Evolutionary conservation across 37 sponge, comb jelly and placozoan genomes (phyloP).

Genomic region (Axinella damicornis): DNA sequence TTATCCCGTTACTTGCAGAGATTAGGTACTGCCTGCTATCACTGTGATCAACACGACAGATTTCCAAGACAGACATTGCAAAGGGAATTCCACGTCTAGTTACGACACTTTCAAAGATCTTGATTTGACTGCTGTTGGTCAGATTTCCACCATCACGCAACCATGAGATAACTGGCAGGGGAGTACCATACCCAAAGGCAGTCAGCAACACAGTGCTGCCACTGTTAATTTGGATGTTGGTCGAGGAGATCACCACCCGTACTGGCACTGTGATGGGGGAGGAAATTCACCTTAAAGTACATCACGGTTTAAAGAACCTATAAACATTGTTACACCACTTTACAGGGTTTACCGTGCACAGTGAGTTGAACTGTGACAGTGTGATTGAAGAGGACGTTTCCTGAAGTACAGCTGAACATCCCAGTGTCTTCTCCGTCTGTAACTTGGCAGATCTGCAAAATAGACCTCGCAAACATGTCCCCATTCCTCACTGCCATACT

Average conservation of each 20-base stretch:
- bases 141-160: background rate
- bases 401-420: background rate
- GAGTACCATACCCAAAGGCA: background rate
- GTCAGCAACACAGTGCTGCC: conserved; percentile 8
- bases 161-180: background rate
- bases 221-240: background rate
- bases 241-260: background rate
- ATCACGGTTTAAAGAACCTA: too few species aligned
- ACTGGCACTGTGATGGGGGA: conserved; percentile 1
- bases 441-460: background rate
- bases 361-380: background rate
- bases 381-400: background rate
- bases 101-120: conserved; percentile 20
- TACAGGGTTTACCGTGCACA: background rate
- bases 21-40: too few species aligned
- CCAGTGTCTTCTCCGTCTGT: background rate
- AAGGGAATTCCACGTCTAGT: background rate
- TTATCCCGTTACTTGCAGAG: too few species aligned
- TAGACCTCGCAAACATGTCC: background rate
- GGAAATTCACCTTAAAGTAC: too few species aligned
- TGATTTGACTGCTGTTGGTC: background rate
- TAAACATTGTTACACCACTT: too few species aligned
- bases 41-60: conserved; percentile 16
- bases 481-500: background rate
- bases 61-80: conserved; percentile 31